phyloP scores from a whole-genome alignment of 2,113 vertebrate genomes.

The Blennius ocellaris region DNA sequence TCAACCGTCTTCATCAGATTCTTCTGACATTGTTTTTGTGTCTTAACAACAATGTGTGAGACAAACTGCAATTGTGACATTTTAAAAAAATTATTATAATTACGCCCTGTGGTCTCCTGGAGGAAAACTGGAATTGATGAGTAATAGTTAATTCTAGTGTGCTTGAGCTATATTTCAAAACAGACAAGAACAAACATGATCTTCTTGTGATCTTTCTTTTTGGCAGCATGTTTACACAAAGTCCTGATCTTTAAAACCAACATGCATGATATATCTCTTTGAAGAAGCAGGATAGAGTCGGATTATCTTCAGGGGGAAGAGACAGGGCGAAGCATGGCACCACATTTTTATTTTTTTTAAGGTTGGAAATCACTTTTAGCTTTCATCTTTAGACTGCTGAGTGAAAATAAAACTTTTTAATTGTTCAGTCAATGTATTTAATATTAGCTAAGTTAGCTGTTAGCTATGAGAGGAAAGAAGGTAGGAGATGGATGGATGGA shows the following conservation, averaged over 20 bases:
- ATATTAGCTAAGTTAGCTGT: too few relatives aligned
- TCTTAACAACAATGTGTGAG: neutral
- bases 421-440: too few relatives aligned
- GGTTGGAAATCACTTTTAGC: too few relatives aligned
- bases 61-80: constrained; percentile 8
- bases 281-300: neutral
- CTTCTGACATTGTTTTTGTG: constrained; percentile 6
- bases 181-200: constrained; percentile 32
- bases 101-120: constrained; percentile 7
- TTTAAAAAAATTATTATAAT: constrained; percentile 12
- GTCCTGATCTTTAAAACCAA: constrained; percentile 17
- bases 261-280: neutral
- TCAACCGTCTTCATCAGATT: constrained; percentile 6
- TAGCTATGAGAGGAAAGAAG: too few relatives aligned
- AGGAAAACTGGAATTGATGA: constrained; percentile 7
- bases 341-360: too few relatives aligned
- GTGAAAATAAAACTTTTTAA: too few relatives aligned
- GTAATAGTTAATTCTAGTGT: neutral
- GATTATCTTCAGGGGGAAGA: too few relatives aligned
- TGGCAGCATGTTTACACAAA: constrained; percentile 3
- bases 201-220: constrained; percentile 15
- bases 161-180: neutral
- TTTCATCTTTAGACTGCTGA: too few relatives aligned
- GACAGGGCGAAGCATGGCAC: too few relatives aligned
- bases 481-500: too few relatives aligned